Percentiles rank a stretch among this genome's conserved stretches.
These are phyloP conservation scores for Papilio gigon DNA, from an alignment of 2,888 invertebrate species.

Conservation along the genomic window DNA sequence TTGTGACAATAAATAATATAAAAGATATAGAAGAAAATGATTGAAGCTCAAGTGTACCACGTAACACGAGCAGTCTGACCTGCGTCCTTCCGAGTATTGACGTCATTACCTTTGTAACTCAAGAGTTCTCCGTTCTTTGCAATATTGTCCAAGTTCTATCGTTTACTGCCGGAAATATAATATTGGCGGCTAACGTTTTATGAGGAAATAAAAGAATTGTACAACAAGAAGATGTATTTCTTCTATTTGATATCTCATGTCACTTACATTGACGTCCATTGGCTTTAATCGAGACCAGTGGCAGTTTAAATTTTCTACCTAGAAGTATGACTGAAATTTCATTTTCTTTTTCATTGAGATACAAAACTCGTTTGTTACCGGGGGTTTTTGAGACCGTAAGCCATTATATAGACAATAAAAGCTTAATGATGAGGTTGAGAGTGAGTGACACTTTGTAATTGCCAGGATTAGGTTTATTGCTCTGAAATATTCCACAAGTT, in stretches of 20 bases:
- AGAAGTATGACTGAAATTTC: too few species aligned
- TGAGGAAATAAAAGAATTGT: neutral
- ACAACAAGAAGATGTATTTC: neutral
- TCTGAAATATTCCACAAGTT: slow-evolving; percentile 38
- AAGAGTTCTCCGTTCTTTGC: slow-evolving; percentile 4
- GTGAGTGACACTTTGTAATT: slow-evolving; percentile 32
- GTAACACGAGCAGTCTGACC: slow-evolving; percentile 21
- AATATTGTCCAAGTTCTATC: slow-evolving; percentile 18
- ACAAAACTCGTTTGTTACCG: neutral
- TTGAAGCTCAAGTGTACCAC: slow-evolving; percentile 9
- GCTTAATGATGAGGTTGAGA: slow-evolving; percentile 22
- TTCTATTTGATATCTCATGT: neutral
- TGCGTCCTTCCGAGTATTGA: slow-evolving; percentile 19
- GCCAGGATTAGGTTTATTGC: slow-evolving; percentile 33
- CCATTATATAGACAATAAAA: neutral
- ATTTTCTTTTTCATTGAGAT: too few species aligned
- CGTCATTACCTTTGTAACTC: slow-evolving; percentile 29
- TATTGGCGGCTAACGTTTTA: neutral
- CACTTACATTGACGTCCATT: neutral
- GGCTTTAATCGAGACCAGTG: too few species aligned
- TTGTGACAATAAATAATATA: neutral
- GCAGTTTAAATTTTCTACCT: too few species aligned
- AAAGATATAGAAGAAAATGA: neutral
- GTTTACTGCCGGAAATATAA: slow-evolving; percentile 4
- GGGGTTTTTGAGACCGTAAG: neutral